These are phyloP conservation scores for Hesperophylax magnus DNA, from an alignment of 1,140 invertebrate genomes.

Conservation along the genomic window DNA sequence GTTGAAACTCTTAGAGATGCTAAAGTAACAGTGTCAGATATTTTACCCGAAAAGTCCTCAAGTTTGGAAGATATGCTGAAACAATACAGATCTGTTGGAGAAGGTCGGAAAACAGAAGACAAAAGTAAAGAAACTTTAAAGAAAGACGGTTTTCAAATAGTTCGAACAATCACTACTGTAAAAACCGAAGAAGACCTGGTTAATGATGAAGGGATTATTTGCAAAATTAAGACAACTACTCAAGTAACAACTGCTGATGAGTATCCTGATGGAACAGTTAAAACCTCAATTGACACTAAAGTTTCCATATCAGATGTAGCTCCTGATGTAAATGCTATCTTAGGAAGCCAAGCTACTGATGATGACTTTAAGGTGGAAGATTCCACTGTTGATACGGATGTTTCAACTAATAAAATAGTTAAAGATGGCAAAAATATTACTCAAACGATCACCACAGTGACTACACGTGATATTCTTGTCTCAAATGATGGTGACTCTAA, in stretches of 20 bases:
- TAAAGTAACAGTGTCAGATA: constrained; percentile 66
- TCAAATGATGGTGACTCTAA: constrained; percentile 61
- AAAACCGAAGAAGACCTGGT: constrained; percentile 64
- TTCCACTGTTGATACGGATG: constrained; percentile 61
- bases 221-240: constrained; percentile 65
- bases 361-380: constrained; percentile 61
- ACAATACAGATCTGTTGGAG: constrained; percentile 59
- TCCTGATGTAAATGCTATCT: constrained; percentile 39
- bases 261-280: constrained; percentile 68
- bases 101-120: constrained; percentile 63
- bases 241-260: constrained; percentile 65
- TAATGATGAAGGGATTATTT: constrained; percentile 60
- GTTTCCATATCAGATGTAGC: constrained; percentile 55
- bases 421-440: constrained; percentile 63
- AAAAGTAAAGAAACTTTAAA: constrained; percentile 62
- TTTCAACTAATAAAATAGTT: constrained; percentile 60
- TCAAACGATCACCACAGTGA: constrained; percentile 65
- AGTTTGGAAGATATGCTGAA: constrained; percentile 63
- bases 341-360: constrained; percentile 30
- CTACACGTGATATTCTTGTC: constrained; percentile 64
- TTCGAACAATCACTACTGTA: constrained; percentile 62
- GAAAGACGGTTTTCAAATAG: constrained; percentile 62
- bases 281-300: constrained; percentile 56
- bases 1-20: constrained; percentile 66
- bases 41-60: constrained; percentile 59